A percentile compares a stretch with the other conserved stretches of the same genome.
Evolutionary conservation across 2,888 invertebrate genomes (phyloP).

Genomic region (Hymenopus coronatus): DNA sequence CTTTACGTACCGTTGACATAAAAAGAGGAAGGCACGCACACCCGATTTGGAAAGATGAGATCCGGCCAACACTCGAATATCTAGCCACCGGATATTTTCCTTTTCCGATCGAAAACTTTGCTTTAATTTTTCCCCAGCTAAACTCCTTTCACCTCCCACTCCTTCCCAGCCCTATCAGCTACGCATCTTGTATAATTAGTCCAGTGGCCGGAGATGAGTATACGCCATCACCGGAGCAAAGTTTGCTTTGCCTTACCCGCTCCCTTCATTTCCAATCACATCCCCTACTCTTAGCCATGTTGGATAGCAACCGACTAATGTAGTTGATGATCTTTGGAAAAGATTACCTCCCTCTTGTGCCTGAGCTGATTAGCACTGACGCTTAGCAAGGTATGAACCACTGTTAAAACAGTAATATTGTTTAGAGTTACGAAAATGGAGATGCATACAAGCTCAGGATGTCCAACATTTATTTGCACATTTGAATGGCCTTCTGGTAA

Average conservation of each 20-base stretch:
- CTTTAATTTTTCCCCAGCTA: background rate
- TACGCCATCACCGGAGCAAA: conserved; percentile 2
- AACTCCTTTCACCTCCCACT: background rate
- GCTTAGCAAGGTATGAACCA: too few relatives aligned
- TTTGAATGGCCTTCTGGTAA: too few relatives aligned
- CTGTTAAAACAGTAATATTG: too few relatives aligned
- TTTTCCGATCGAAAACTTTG: conserved; percentile 10
- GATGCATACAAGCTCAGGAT: too few relatives aligned
- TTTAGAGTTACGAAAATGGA: too few relatives aligned
- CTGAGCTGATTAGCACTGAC: too few relatives aligned
- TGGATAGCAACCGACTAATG: background rate
- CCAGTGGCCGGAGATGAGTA: conserved; percentile 11
- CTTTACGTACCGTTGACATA: background rate
- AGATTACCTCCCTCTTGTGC: too few relatives aligned
- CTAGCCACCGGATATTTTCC: conserved; percentile 11
- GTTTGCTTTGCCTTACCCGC: background rate
- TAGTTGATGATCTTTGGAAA: background rate
- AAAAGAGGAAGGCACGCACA: background rate
- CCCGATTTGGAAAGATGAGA: background rate
- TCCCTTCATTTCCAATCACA: background rate
- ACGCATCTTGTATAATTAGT: conserved; percentile 13
- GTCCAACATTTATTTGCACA: too few relatives aligned
- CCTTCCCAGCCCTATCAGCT: background rate
- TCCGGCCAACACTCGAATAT: background rate
- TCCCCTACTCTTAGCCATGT: background rate